Percentiles rank a stretch among this genome's conserved stretches.
Evolutionary conservation across 2,797 vertebrate genomes (phyloP).

Genomic region (Melanotaenia parkinsoni): DNA sequence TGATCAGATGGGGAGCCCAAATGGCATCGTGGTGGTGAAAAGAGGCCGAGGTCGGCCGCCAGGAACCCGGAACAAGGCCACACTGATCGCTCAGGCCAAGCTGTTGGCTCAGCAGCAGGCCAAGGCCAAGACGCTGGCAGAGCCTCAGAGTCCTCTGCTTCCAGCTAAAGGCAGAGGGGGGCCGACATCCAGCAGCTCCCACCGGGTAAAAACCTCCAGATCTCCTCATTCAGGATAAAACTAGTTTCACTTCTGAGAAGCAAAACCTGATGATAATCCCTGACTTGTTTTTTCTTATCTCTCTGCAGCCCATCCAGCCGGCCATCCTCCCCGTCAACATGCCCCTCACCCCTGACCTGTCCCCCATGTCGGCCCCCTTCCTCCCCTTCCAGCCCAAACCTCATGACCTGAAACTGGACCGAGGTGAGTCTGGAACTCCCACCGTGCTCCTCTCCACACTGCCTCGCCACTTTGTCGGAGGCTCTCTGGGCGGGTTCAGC

Average conservation of each 20-base stretch:
- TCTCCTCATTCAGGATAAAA: too few species aligned
- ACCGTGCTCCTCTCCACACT: slow-evolving; percentile 53
- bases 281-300: not conserved
- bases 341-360: slow-evolving; percentile 76
- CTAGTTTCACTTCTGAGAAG: not conserved
- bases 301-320: slow-evolving; percentile 57
- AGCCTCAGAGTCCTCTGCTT: slow-evolving; percentile 22
- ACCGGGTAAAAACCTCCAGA: slow-evolving; percentile 43
- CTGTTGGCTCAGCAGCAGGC: slow-evolving; percentile 67
- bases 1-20: slow-evolving; percentile 48
- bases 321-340: slow-evolving; percentile 60
- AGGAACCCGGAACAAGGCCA: slow-evolving; percentile 78
- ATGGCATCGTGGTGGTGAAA: slow-evolving; percentile 68
- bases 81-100: slow-evolving; percentile 74
- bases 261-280: not conserved
- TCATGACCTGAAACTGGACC: slow-evolving; percentile 48
- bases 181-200: slow-evolving; percentile 2
- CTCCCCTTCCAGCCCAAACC: slow-evolving; percentile 69
- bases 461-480: slow-evolving; percentile 70
- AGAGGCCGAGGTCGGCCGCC: slow-evolving; percentile 80
- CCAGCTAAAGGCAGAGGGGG: slow-evolving; percentile 25
- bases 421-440: slow-evolving; percentile 4
- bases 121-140: slow-evolving; percentile 29
- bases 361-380: slow-evolving; percentile 63
- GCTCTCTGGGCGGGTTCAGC: slow-evolving; percentile 75